phyloP scores from a whole-genome alignment of 2,888 invertebrate genomes.

The Drosophila conformis region DNA sequence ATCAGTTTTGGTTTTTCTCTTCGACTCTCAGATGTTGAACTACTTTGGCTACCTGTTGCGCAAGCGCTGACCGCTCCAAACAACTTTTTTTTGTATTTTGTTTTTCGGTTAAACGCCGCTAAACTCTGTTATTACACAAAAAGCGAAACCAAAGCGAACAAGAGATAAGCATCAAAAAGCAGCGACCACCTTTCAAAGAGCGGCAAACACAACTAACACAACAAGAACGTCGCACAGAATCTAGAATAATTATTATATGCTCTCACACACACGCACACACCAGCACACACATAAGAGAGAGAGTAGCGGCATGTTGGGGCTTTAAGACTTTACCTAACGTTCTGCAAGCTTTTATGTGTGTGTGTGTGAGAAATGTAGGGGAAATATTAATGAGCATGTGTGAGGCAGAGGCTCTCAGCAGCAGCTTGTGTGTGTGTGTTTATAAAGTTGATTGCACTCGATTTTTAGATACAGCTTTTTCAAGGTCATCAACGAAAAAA shows the following conservation, averaged over 20 bases:
- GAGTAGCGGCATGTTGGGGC: slow-evolving; percentile 47
- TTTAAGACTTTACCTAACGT: slow-evolving; percentile 73
- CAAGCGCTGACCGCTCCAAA: slow-evolving; percentile 24
- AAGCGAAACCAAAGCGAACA: slow-evolving; percentile 15
- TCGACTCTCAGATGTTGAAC: slow-evolving; percentile 15
- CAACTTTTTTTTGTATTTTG: slow-evolving; percentile 20
- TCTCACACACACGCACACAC: slow-evolving; percentile 33
- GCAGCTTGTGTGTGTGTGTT: slow-evolving; percentile 46
- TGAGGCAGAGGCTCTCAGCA: slow-evolving; percentile 47
- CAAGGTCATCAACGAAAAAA: slow-evolving; percentile 83
- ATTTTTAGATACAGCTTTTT: slow-evolving; percentile 85
- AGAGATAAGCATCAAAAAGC: slow-evolving; percentile 34
- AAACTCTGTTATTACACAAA: slow-evolving; percentile 62
- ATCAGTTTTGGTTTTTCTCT: slow-evolving; percentile 28
- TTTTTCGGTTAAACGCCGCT: slow-evolving; percentile 42
- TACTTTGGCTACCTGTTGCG: slow-evolving; percentile 44
- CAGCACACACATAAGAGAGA: slow-evolving; percentile 23
- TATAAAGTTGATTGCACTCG: slow-evolving; percentile 85
- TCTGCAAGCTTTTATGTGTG: slow-evolving; percentile 22
- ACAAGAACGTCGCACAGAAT: slow-evolving; percentile 43
- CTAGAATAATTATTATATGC: slow-evolving; percentile 76
- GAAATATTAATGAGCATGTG: slow-evolving; percentile 65
- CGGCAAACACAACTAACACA: slow-evolving; percentile 25
- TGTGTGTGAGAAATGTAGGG: slow-evolving; percentile 65
- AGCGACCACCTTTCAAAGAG: slow-evolving; percentile 61